These are phyloP conservation scores for Balanococcus diminutus DNA, from an alignment of 2,888 invertebrate species.

Conservation along the genomic window DNA sequence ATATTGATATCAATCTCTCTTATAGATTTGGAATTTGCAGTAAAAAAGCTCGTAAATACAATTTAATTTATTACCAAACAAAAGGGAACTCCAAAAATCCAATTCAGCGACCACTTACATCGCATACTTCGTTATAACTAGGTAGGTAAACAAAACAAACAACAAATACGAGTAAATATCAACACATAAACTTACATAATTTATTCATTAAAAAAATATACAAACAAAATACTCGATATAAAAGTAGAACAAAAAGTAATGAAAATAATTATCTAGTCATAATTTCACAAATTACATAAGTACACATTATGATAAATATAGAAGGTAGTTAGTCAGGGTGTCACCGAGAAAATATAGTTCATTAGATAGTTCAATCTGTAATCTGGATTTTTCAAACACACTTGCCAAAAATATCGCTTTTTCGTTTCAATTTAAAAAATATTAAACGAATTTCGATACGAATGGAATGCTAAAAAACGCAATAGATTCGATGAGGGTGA, in stretches of 20 bases:
- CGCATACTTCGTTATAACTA: neutral
- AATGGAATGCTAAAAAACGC: neutral
- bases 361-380: too few relatives aligned
- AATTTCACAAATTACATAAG: neutral
- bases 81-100: neutral
- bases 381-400: too few relatives aligned
- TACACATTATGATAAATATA: neutral
- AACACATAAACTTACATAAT: neutral
- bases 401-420: neutral
- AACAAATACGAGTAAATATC: neutral
- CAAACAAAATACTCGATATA: neutral
- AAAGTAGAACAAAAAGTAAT: neutral
- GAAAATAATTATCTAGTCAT: neutral
- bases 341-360: too few relatives aligned
- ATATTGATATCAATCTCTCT: conserved; percentile 56
- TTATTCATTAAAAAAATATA: neutral
- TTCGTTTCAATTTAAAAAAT: neutral
- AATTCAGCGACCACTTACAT: neutral
- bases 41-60: conserved; percentile 64
- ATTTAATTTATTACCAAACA: conserved; percentile 61
- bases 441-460: neutral
- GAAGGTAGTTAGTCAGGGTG: neutral
- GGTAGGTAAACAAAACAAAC: neutral
- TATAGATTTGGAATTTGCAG: conserved; percentile 66
- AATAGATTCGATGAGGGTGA: neutral